phyloP scores from a whole-genome alignment of 2,113 vertebrate genomes.

The Varanus salvator region DNA sequence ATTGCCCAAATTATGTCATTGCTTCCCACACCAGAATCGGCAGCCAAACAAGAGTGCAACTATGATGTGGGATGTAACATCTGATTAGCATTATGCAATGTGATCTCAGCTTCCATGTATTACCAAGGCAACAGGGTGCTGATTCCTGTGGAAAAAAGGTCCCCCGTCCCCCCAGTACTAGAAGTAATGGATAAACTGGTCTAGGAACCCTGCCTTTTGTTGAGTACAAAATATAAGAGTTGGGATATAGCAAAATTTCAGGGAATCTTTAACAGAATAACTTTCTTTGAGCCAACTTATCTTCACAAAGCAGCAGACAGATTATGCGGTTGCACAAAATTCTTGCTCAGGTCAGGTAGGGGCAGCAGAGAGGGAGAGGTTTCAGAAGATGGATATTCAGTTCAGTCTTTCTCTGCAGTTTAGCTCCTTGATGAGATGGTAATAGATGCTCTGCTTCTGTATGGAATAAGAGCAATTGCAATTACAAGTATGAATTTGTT shows the following conservation, averaged over 20 bases:
- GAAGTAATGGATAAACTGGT: background rate
- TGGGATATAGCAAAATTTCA: background rate
- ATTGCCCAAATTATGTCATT: background rate
- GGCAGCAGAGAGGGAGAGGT: background rate
- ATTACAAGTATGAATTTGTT: too few relatives aligned
- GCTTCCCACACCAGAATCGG: background rate
- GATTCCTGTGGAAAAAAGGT: background rate
- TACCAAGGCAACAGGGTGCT: background rate
- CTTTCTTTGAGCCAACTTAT: background rate
- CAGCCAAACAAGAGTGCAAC: background rate
- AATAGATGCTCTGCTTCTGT: too few relatives aligned
- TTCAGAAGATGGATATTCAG: too few relatives aligned
- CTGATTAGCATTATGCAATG: background rate
- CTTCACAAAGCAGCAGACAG: background rate
- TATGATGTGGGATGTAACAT: background rate
- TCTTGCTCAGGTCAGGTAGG: background rate
- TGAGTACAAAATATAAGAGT: background rate
- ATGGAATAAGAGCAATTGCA: too few relatives aligned
- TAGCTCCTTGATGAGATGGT: too few relatives aligned
- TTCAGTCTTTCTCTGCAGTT: background rate
- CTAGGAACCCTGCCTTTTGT: background rate
- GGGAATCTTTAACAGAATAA: background rate
- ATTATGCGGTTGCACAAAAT: background rate
- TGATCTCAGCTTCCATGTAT: background rate
- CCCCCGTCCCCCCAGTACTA: background rate